phyloP scores from a whole-genome alignment of 2,888 invertebrate species.

The Epistrophe grossulariae region DNA sequence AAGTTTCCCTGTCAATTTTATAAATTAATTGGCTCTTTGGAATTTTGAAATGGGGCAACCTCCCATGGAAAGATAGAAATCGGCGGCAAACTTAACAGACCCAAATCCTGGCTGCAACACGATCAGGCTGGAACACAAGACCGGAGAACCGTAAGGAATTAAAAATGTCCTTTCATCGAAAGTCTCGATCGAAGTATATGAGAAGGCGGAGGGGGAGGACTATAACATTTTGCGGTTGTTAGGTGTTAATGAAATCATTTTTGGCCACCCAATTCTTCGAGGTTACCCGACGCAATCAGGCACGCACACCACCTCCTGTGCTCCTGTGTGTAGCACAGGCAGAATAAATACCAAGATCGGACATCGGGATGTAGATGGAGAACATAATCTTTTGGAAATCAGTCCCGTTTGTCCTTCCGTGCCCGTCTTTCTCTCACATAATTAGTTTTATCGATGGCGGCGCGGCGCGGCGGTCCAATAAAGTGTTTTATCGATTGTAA shows the following conservation, averaged over 20 bases:
- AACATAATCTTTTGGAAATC: slow-evolving; percentile 70
- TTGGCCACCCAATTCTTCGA: slow-evolving; percentile 82
- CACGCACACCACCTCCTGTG: slow-evolving; percentile 44
- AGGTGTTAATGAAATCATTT: slow-evolving; percentile 84
- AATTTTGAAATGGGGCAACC: slow-evolving; percentile 80
- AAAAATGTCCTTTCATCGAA: slow-evolving; percentile 62
- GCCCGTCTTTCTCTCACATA: slow-evolving; percentile 61
- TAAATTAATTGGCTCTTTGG: slow-evolving; percentile 83
- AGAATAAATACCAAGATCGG: slow-evolving; percentile 5
- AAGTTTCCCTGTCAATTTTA: slow-evolving; percentile 82
- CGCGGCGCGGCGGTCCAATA: slow-evolving; percentile 64
- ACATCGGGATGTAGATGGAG: slow-evolving; percentile 39
- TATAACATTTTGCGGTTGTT: slow-evolving; percentile 79
- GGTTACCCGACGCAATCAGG: slow-evolving; percentile 71
- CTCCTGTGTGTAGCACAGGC: slow-evolving; percentile 30
- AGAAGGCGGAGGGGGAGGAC: slow-evolving; percentile 18
- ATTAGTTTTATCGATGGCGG: slow-evolving; percentile 71
- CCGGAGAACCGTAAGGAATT: slow-evolving; percentile 55
- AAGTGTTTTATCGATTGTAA: slow-evolving; percentile 77
- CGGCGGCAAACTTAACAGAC: slow-evolving; percentile 79
- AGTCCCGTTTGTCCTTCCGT: slow-evolving; percentile 45
- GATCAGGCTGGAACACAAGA: slow-evolving; percentile 50
- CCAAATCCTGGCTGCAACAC: slow-evolving; percentile 58
- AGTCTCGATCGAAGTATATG: neutral
- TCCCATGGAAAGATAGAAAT: slow-evolving; percentile 82